phyloP scores from a whole-genome alignment of 2,797 vertebrate species.

The Brotula barbata region DNA sequence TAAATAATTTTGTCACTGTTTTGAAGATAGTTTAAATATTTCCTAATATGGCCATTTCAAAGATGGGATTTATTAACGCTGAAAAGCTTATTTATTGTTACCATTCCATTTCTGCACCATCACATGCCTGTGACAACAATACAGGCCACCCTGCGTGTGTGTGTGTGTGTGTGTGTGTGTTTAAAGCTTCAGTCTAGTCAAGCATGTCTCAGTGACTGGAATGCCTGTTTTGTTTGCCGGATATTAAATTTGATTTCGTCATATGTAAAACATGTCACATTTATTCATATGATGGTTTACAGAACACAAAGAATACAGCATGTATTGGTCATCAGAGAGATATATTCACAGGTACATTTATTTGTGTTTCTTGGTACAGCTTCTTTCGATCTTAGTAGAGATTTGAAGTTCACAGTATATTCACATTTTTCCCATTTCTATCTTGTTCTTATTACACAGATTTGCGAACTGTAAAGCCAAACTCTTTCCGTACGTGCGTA shows the following conservation, averaged over 20 bases:
- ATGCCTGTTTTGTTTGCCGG: slow-evolving; percentile 15
- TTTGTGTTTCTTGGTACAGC: slow-evolving; percentile 2
- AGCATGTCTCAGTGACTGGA: neutral
- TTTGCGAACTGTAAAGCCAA: slow-evolving; percentile 9
- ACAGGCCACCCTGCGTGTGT: no score
- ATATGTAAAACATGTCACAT: slow-evolving; percentile 51
- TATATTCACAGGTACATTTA: slow-evolving; percentile 41
- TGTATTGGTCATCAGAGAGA: slow-evolving; percentile 12
- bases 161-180: no score
- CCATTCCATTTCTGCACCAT: no score
- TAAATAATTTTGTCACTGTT: no score
- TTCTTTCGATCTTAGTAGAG: neutral
- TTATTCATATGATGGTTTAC: slow-evolving; percentile 47
- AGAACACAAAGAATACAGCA: slow-evolving; percentile 25
- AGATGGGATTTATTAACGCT: neutral
- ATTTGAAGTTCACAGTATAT: slow-evolving; percentile 3
- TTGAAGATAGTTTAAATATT: no score
- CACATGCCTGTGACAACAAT: no score
- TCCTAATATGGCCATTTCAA: no score
- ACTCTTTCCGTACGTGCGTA: neutral
- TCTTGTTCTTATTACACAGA: slow-evolving; percentile 17
- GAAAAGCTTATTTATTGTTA: no score
- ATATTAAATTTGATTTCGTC: slow-evolving; percentile 52
- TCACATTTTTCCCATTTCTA: slow-evolving; percentile 1
- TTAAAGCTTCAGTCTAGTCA: no score